Evolutionary conservation across 2,113 vertebrate species (phyloP).

Genomic region (Seriola quinqueradiata): DNA sequence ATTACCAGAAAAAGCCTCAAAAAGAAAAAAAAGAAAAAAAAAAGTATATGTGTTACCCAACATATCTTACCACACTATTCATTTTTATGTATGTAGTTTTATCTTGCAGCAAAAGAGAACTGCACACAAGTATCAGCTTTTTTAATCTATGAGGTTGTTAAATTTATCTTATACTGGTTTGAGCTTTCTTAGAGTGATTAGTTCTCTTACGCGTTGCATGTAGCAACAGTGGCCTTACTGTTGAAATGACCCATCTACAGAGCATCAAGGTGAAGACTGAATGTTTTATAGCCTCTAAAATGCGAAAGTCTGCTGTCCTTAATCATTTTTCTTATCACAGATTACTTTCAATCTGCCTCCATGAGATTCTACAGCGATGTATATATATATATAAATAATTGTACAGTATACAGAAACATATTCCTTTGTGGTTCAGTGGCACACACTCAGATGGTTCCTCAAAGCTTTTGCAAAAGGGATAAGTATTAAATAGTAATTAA

Average conservation of each 20-base stretch:
- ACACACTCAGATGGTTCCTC: too few relatives aligned
- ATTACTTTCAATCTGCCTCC: too few relatives aligned
- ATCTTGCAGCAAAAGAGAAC: not conserved
- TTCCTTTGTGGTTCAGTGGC: too few relatives aligned
- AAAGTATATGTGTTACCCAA: too few relatives aligned
- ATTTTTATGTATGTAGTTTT: not conserved
- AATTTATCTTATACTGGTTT: not conserved
- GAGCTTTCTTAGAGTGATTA: not conserved
- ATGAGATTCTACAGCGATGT: too few relatives aligned
- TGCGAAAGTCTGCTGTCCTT: too few relatives aligned
- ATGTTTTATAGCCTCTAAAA: not conserved
- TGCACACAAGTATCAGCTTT: not conserved
- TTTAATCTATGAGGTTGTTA: not conserved
- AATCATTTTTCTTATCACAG: too few relatives aligned
- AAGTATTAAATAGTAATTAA: too few relatives aligned
- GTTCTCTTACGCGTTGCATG: not conserved
- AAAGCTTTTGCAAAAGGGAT: too few relatives aligned
- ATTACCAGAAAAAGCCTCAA: not conserved
- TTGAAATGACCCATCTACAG: not conserved
- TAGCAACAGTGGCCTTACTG: not conserved
- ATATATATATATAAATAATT: too few relatives aligned
- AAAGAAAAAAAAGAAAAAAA: too few relatives aligned
- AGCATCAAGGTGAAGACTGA: not conserved
- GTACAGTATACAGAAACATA: too few relatives aligned
- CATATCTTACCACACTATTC: not conserved